Evolutionary conservation across 1,140 invertebrate species (phyloP), one percentile per base, ranked within the genome.

Genomic region (Achroia grisella): DNA sequence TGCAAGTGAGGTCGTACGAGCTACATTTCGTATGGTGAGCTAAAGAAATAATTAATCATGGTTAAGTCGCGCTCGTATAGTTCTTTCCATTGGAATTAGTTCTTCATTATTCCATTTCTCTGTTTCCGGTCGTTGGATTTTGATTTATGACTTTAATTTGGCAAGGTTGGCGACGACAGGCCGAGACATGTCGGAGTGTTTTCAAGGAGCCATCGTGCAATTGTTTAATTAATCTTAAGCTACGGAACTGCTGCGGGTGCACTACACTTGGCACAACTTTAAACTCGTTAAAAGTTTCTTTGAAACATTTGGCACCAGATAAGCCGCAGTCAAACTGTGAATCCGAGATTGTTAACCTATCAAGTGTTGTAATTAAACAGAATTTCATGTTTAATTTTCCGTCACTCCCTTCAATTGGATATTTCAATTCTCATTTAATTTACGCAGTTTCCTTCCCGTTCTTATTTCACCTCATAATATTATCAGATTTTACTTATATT

Each of bases 131-230:
- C 67, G 67, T 66, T 56, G 67, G 67, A 79, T 74, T 76, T 81
- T 85, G 80, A 85, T 85, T 85, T 85, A 85, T 85, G 71, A 62
- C 63, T 80, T 84, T 82, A 84, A 84, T 84, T 84, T 82, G 74
- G 76, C 78, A 75, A 80, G 69, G 76, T 79, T 80, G 71, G 67
- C 72, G 78, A 74, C 78, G 76, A 80, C 80, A 78, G 80, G 62
- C 76, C 71, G 77, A 80, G 78, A 84, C 80, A 84, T 75, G 78
- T 80, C 74, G 71, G 80, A 84, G 80, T 82, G 75, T 79, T 80
- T 78, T 84, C 76, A 80, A 81, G 74, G 64, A 82, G 77, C 72
- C 80, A 80, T 81, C 80, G 75, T 71, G 80, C 80, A 79, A 80
- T 82, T 82, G 80, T 84, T 84, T 84, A 84, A 84, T 84, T 84